phyloP scores from a whole-genome alignment of 2,888 invertebrate species.

The Drosophila putrida region DNA sequence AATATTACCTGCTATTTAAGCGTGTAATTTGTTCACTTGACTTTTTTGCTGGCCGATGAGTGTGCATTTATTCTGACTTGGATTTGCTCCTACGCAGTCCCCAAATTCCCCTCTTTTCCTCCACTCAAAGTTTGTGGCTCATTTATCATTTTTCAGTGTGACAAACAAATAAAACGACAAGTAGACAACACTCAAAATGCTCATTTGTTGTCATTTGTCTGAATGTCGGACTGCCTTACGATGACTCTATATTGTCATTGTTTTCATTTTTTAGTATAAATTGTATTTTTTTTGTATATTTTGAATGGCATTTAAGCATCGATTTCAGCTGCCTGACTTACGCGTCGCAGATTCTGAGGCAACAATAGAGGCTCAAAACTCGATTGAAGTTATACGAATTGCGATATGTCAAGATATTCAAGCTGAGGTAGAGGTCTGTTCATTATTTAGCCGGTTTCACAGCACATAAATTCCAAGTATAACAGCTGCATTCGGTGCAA shows the following conservation, averaged over 20 bases:
- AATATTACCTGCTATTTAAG: conserved; percentile 57
- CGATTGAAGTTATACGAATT: conserved; percentile 1
- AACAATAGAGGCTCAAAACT: conserved; percentile 28
- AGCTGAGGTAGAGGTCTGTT: conserved; percentile 5
- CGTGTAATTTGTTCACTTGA: conserved; percentile 66
- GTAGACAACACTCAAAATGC: conserved; percentile 66
- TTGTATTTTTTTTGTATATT: conserved; percentile 37
- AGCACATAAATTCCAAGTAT: conserved; percentile 40
- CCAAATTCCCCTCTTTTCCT: background rate
- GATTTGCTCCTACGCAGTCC: conserved; percentile 9
- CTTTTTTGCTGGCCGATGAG: conserved; percentile 49
- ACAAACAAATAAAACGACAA: conserved; percentile 62
- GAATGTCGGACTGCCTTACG: conserved; percentile 16
- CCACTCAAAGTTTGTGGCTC: conserved; percentile 33
- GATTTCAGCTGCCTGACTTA: conserved; percentile 72
- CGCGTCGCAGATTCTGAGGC: conserved; percentile 53
- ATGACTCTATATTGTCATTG: conserved; percentile 33
- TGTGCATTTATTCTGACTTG: conserved; percentile 49
- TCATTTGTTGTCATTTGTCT: conserved; percentile 74
- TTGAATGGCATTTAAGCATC: conserved; percentile 73
- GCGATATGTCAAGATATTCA: conserved; percentile 8
- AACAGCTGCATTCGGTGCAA: conserved; percentile 22
- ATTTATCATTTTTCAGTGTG: conserved; percentile 73
- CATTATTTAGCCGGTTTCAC: conserved; percentile 26
- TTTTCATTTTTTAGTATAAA: conserved; percentile 21